These are phyloP conservation scores for Pangasius djambal DNA, from an alignment of 2,797 vertebrate species.

Conservation along the genomic window DNA sequence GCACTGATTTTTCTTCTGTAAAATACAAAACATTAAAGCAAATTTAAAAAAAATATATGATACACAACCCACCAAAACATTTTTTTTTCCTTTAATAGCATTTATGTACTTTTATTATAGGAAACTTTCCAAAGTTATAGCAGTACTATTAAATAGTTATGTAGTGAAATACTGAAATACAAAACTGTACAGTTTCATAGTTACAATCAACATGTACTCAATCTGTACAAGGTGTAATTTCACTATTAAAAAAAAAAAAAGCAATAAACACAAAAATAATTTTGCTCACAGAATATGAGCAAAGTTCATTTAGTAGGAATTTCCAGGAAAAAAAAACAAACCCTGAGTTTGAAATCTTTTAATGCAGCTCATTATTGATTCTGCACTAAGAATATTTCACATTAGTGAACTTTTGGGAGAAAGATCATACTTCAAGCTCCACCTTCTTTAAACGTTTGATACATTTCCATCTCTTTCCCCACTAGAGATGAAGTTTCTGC, in stretches of 20 bases:
- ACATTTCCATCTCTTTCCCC: neutral
- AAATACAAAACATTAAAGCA: neutral
- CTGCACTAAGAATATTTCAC: neutral
- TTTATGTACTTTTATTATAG: neutral
- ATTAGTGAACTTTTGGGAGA: neutral
- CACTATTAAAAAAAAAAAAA: neutral
- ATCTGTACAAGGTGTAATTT: neutral
- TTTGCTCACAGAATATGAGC: neutral
- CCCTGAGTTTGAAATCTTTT: neutral
- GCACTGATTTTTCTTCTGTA: neutral
- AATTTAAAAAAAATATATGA: neutral
- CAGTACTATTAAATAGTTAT: neutral
- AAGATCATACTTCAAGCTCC: neutral
- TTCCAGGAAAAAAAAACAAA: neutral
- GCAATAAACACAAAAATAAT: neutral
- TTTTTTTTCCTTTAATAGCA: too few species aligned
- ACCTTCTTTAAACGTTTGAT: neutral
- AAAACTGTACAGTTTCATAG: neutral
- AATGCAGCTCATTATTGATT: neutral
- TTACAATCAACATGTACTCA: neutral
- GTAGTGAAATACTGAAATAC: neutral
- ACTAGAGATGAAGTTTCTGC: neutral
- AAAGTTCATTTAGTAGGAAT: neutral
- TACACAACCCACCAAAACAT: neutral
- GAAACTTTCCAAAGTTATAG: neutral